These are phyloP conservation scores for Aphelinus atriplicis DNA, from an alignment of 1,140 invertebrate genomes.

Conservation along the genomic window DNA sequence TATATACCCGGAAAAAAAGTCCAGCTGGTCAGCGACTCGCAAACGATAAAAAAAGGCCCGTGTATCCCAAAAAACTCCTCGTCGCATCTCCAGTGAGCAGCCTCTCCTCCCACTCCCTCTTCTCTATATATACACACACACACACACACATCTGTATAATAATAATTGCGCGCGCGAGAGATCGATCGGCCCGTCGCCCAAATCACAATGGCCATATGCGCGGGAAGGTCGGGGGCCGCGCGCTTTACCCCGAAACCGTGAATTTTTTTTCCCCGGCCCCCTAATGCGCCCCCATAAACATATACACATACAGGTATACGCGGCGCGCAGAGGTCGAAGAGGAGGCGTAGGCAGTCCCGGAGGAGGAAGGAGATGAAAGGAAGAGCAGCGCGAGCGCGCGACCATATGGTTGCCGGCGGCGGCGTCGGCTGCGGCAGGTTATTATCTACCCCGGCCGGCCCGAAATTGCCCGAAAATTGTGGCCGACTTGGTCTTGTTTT, in stretches of 20 bases:
- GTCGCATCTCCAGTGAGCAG: too few relatives aligned
- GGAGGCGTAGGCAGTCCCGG: neutral
- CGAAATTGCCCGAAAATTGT: constrained; percentile 61
- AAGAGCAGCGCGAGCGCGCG: constrained; percentile 38
- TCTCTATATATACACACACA: too few relatives aligned
- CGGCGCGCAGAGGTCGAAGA: neutral
- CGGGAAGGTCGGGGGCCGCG: too few relatives aligned
- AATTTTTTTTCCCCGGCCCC: constrained; percentile 42
- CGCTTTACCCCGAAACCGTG: constrained; percentile 34
- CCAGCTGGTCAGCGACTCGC: too few relatives aligned
- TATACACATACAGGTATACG: neutral
- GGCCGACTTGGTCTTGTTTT: constrained; percentile 31
- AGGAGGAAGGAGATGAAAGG: constrained; percentile 18
- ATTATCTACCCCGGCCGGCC: constrained; percentile 50
- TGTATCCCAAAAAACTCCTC: too few relatives aligned
- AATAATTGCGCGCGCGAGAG: too few relatives aligned
- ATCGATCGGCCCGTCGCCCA: too few relatives aligned
- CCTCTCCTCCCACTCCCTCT: too few relatives aligned
- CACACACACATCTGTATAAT: too few relatives aligned
- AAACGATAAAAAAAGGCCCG: too few relatives aligned
- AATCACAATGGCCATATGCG: too few relatives aligned
- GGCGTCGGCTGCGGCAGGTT: constrained; percentile 57
- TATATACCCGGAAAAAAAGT: too few relatives aligned
- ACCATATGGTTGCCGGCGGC: constrained; percentile 64
- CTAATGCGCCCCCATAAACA: neutral